These are phyloP conservation scores for Diloba caeruleocephala DNA, from an alignment of 2,888 invertebrate genomes.

Conservation along the genomic window DNA sequence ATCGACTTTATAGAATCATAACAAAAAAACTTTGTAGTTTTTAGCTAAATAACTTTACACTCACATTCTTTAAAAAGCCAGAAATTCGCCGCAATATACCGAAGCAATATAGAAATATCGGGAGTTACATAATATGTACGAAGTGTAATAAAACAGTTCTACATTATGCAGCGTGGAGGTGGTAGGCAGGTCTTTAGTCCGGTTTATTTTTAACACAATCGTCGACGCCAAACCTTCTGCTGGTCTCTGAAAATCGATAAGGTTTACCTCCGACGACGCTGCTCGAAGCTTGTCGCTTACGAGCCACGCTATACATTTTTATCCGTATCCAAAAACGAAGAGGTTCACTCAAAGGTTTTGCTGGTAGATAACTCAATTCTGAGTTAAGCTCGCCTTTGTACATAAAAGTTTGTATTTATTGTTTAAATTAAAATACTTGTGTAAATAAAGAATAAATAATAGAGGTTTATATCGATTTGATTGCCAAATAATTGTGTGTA, in stretches of 20 bases:
- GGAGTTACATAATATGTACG: constrained; percentile 29
- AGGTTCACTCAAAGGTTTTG: no score
- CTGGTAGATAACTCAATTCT: no score
- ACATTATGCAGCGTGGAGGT: constrained; percentile 40
- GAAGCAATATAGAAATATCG: constrained; percentile 36
- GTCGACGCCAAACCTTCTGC: constrained; percentile 41
- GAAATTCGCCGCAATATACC: constrained; percentile 9
- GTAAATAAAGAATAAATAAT: no score
- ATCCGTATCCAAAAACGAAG: no score
- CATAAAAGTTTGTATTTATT: no score
- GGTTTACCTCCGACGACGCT: constrained; percentile 48
- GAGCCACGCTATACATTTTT: constrained; percentile 5
- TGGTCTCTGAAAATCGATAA: constrained; percentile 68
- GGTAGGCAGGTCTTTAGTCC: constrained; percentile 52
- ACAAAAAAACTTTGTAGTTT: no score
- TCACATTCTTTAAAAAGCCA: constrained; percentile 7
- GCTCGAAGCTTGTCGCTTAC: constrained; percentile 9
- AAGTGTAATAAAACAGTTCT: constrained; percentile 25
- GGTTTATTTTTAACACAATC: constrained; percentile 64
- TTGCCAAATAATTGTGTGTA: no score
- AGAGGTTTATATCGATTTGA: no score
- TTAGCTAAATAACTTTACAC: constrained; percentile 8
- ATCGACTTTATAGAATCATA: constrained; percentile 11
- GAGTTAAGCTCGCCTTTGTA: no score
- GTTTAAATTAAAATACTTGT: no score